These are phyloP conservation scores for Fragum sueziense DNA, from an alignment of 2,888 invertebrate genomes.

Conservation along the genomic window DNA sequence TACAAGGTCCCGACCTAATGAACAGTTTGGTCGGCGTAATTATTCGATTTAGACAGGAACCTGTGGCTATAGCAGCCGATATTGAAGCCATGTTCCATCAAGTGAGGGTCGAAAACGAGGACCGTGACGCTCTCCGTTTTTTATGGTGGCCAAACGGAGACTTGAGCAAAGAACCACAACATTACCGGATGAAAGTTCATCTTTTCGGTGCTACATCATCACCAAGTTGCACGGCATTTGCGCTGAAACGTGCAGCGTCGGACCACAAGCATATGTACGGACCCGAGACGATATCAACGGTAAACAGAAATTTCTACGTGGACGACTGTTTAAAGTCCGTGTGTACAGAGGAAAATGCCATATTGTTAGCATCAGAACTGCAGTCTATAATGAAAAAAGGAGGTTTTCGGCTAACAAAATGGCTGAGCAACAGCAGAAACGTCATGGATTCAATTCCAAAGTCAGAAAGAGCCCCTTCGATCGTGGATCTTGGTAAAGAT, in stretches of 20 bases:
- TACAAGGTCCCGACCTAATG: conserved; percentile 60
- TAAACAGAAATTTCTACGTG: neutral
- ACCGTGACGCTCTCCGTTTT: conserved; percentile 38
- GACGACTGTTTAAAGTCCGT: conserved; percentile 16
- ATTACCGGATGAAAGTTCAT: conserved; percentile 39
- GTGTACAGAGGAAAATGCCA: neutral
- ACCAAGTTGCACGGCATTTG: conserved; percentile 45
- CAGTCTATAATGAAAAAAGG: neutral
- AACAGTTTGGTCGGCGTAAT: conserved; percentile 59
- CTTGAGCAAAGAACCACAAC: neutral
- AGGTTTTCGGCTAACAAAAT: conserved; percentile 8
- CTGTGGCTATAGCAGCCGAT: conserved; percentile 50
- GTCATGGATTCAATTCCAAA: conserved; percentile 36
- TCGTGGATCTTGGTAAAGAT: neutral
- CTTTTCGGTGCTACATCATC: conserved; percentile 48
- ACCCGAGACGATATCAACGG: neutral
- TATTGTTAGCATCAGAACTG: neutral
- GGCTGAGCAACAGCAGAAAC: conserved; percentile 21
- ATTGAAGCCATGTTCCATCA: conserved; percentile 60
- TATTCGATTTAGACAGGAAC: conserved; percentile 51
- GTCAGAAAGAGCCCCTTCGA: conserved; percentile 1
- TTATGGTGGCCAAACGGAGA: conserved; percentile 48
- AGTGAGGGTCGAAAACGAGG: conserved; percentile 36
- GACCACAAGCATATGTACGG: neutral
- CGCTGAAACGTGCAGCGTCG: neutral